phyloP scores from a whole-genome alignment of 2,797 vertebrate species.

The Lates japonicus region DNA sequence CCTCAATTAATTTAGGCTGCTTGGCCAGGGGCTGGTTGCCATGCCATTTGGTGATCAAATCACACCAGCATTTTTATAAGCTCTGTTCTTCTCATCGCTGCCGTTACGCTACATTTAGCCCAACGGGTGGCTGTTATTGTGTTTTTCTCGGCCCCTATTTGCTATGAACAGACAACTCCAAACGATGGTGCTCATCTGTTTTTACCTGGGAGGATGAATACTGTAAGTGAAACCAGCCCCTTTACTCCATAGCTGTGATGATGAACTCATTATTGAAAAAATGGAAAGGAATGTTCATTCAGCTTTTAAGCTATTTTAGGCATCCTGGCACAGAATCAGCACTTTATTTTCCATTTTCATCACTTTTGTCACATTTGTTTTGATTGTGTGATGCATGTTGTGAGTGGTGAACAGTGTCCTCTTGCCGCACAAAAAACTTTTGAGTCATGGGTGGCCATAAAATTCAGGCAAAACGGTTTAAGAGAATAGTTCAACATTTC shows the following conservation, averaged over 20 bases:
- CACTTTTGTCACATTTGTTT: constrained; percentile 3
- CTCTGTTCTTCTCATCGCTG: constrained; percentile 66
- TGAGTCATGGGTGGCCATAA: not conserved
- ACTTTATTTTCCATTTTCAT: constrained; percentile 5
- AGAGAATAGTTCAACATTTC: not conserved
- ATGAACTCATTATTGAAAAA: constrained; percentile 29
- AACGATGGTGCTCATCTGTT: constrained; percentile 61
- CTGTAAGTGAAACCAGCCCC: constrained; percentile 56
- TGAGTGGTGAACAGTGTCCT: not conserved
- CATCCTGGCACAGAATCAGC: not conserved
- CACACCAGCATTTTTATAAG: constrained; percentile 67
- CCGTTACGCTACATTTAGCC: constrained; percentile 74
- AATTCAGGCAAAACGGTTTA: not conserved
- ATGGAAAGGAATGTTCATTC: not conserved
- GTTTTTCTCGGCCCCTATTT: constrained; percentile 62
- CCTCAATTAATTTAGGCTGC: constrained; percentile 71
- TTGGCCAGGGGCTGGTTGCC: constrained; percentile 68
- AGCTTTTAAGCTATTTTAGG: constrained; percentile 4
- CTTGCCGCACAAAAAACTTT: not conserved
- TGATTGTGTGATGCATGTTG: not conserved
- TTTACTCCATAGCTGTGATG: not conserved
- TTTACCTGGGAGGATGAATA: constrained; percentile 55
- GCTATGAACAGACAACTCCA: constrained; percentile 56
- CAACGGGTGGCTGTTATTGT: constrained; percentile 57
- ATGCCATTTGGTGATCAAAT: constrained; percentile 76